Evolutionary conservation across 1,140 invertebrate species (phyloP).

Genomic region (Chrysomallon squamiferum): DNA sequence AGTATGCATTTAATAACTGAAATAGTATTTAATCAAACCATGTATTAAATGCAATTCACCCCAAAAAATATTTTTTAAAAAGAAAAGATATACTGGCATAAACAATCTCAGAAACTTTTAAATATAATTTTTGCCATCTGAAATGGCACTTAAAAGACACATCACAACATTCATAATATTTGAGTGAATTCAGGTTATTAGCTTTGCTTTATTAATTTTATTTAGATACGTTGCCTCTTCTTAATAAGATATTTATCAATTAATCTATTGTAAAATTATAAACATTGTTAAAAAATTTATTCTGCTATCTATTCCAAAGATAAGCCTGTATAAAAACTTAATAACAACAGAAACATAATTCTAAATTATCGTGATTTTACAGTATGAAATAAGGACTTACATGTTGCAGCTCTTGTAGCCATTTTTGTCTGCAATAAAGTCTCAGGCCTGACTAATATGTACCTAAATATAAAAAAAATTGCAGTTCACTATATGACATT

Average conservation of each 20-base stretch:
- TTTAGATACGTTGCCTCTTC: not conserved
- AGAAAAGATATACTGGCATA: too few species aligned
- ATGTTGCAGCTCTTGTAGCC: slow-evolving; percentile 46
- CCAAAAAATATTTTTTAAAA: too few species aligned
- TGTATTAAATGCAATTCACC: too few species aligned
- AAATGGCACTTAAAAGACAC: too few species aligned
- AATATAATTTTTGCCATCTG: too few species aligned
- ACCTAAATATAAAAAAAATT: not conserved
- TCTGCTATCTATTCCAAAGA: not conserved
- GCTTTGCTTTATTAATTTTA: too few species aligned
- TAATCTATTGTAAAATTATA: not conserved
- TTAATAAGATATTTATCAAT: not conserved
- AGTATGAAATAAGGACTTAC: slow-evolving; percentile 23
- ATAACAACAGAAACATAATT: not conserved
- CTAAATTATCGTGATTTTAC: not conserved
- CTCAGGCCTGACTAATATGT: not conserved
- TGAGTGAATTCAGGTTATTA: too few species aligned
- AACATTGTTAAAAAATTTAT: not conserved
- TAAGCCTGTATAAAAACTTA: not conserved
- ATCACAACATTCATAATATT: too few species aligned
- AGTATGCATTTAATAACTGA: too few species aligned
- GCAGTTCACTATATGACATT: not conserved
- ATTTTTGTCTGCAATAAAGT: slow-evolving; percentile 8
- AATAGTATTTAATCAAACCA: too few species aligned
- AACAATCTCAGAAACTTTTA: too few species aligned